Percentiles rank a stretch among this genome's conserved stretches.
phyloP scores from a whole-genome alignment of 2,888 invertebrate genomes.

The Hypomecis punctinalis region DNA sequence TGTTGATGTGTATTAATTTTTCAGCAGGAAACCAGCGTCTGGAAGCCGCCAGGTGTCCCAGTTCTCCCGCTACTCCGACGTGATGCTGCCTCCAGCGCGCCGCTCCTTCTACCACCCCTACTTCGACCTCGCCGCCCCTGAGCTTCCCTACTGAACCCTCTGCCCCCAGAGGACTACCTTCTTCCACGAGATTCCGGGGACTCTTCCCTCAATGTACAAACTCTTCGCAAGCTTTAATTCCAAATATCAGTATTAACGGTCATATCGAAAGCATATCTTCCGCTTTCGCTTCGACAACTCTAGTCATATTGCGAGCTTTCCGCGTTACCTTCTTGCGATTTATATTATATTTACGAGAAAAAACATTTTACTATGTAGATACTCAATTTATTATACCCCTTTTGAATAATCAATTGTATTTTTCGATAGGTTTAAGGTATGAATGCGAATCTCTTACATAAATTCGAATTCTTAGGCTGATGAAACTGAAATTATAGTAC shows the following conservation, averaged over 20 bases:
- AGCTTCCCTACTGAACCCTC: slow-evolving; percentile 70
- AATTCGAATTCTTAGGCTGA: slow-evolving; percentile 48
- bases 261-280: slow-evolving; percentile 82
- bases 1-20: slow-evolving; percentile 12
- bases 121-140: slow-evolving; percentile 69
- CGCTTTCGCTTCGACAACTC: slow-evolving; percentile 68
- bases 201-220: slow-evolving; percentile 67
- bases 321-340: slow-evolving; percentile 60
- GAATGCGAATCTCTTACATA: slow-evolving; percentile 41
- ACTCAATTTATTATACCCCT: slow-evolving; percentile 64
- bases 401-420: slow-evolving; percentile 75
- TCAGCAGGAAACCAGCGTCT: slow-evolving; percentile 71
- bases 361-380: slow-evolving; percentile 69
- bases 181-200: slow-evolving; percentile 54
- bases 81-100: slow-evolving; percentile 73
- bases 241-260: slow-evolving; percentile 63
- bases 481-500: slow-evolving; percentile 40
- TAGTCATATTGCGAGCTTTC: slow-evolving; percentile 68
- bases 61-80: slow-evolving; percentile 81
- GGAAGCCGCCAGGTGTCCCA: slow-evolving; percentile 78
- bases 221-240: slow-evolving; percentile 38
- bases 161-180: slow-evolving; percentile 50
- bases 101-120: slow-evolving; percentile 72
- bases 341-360: slow-evolving; percentile 67
- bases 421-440: slow-evolving; percentile 75